A percentile compares a stretch with the other conserved stretches of the same genome.
These are phyloP conservation scores for Phthorimaea operculella DNA, from an alignment of 1,140 invertebrate genomes.

Conservation along the genomic window DNA sequence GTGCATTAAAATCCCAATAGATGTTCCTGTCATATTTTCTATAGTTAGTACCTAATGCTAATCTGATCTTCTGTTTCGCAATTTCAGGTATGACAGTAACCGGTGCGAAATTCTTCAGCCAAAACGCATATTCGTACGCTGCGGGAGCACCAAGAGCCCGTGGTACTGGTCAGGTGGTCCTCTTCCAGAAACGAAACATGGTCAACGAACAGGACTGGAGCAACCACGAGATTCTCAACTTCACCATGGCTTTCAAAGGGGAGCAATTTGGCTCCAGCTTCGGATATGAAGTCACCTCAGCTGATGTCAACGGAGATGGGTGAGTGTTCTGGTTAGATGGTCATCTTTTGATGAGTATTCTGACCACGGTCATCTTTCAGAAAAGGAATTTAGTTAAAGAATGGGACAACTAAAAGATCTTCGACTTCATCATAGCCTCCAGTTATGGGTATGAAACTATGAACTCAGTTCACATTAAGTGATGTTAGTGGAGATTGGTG, in stretches of 20 bases:
- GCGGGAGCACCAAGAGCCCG: conserved; percentile 88
- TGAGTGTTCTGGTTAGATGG: conserved; percentile 66
- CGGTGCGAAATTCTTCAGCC: conserved; percentile 79
- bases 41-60: background rate
- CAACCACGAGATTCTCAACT: conserved; percentile 71
- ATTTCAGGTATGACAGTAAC: conserved; percentile 86
- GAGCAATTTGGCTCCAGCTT: conserved; percentile 91
- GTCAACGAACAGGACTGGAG: conserved; percentile 51
- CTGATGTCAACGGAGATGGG: conserved; percentile 90
- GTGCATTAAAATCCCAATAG: too few relatives aligned
- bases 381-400: too few relatives aligned
- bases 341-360: too few relatives aligned
- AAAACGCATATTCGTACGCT: conserved; percentile 74
- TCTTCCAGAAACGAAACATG: conserved; percentile 75
- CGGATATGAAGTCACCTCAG: conserved; percentile 86
- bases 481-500: too few relatives aligned
- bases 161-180: conserved; percentile 86
- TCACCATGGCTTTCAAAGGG: conserved; percentile 76
- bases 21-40: too few relatives aligned
- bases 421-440: too few relatives aligned
- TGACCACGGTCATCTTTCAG: too few relatives aligned
- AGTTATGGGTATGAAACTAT: too few relatives aligned
- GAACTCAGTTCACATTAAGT: too few relatives aligned
- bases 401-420: too few relatives aligned
- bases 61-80: background rate